These are phyloP conservation scores for Nemotelus nigrinus DNA, from an alignment of 2,888 invertebrate genomes.

Conservation along the genomic window DNA sequence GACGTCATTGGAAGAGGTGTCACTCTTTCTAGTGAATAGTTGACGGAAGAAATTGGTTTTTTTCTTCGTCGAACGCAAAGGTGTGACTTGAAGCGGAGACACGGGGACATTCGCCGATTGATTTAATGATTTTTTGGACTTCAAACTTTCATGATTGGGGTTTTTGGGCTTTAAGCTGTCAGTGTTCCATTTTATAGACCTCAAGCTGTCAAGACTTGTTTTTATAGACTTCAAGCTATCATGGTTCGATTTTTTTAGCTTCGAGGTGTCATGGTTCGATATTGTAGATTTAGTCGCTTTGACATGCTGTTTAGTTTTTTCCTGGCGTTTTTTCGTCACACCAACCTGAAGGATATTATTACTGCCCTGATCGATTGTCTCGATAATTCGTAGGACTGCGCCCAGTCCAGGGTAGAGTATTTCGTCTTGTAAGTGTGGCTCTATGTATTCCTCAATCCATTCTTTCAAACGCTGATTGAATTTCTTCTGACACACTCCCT, in stretches of 20 bases:
- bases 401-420: conserved; percentile 63
- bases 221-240: no score
- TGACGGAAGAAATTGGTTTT: conserved; percentile 18
- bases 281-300: no score
- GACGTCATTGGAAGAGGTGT: conserved; percentile 27
- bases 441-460: conserved; percentile 60
- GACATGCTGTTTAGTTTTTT: no score
- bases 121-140: conserved; percentile 2
- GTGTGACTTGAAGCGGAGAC: background rate
- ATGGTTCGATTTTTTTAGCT: no score
- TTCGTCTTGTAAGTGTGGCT: conserved; percentile 59
- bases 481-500: conserved; percentile 55
- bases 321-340: no score
- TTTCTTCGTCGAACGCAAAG: background rate
- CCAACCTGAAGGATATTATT: background rate
- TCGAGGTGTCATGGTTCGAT: no score
- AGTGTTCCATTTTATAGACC: no score
- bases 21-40: conserved; percentile 7
- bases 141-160: background rate
- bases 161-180: background rate
- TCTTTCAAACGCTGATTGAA: conserved; percentile 59
- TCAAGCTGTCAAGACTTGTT: no score
- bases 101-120: no score
- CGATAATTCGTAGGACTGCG: conserved; percentile 58
- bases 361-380: conserved; percentile 52